These are phyloP conservation scores for Agrilus cyanescens DNA, from an alignment of 2,888 invertebrate species.

Conservation along the genomic window DNA sequence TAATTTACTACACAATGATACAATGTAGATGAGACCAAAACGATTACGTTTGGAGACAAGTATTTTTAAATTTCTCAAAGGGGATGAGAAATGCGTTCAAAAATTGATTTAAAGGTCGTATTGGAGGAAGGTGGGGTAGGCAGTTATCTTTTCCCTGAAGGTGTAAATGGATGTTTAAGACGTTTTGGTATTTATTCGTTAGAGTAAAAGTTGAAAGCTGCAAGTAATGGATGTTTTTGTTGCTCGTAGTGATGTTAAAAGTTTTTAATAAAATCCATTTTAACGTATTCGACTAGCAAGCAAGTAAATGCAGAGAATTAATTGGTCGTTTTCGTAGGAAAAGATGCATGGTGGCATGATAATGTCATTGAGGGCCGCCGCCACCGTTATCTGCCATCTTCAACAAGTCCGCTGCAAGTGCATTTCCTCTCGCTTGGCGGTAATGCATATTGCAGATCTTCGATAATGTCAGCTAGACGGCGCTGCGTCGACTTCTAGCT, in stretches of 20 bases:
- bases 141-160: no score
- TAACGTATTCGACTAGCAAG: no score
- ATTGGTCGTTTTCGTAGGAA: conserved; percentile 18
- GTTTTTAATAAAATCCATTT: no score
- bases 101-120: no score
- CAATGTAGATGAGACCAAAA: no score
- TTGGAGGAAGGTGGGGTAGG: no score
- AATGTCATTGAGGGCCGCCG: conserved; percentile 15
- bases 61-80: no score
- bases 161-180: no score
- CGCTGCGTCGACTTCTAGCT: conserved; percentile 17
- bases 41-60: no score
- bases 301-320: conserved; percentile 12
- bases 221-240: background rate
- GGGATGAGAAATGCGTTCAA: no score
- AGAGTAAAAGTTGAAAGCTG: background rate
- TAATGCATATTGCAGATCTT: conserved; percentile 24
- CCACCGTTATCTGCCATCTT: conserved; percentile 25
- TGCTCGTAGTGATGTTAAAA: background rate
- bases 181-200: background rate
- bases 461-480: conserved; percentile 22
- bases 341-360: conserved; percentile 16
- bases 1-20: background rate
- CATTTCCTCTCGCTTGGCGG: conserved; percentile 27
- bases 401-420: conserved; percentile 29